These are phyloP conservation scores for Crossocerus cetratus DNA, from an alignment of 2,888 invertebrate species.

Conservation along the genomic window DNA sequence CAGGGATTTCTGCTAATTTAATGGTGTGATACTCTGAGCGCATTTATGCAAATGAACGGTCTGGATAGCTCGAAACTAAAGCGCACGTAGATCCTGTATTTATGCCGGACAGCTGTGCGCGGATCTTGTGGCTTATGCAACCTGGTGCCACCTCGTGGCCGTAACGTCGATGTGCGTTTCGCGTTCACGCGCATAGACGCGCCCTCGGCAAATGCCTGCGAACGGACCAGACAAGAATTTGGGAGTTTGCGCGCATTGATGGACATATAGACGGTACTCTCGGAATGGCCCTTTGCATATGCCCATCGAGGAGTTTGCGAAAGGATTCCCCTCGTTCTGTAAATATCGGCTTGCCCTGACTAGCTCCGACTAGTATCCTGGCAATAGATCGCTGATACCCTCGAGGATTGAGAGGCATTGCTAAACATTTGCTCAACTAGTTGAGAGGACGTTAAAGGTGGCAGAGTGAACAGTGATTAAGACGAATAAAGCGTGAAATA, in stretches of 20 bases:
- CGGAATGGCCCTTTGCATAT: background rate
- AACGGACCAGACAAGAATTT: constrained; percentile 28
- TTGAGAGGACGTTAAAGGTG: no score
- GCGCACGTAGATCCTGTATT: constrained; percentile 24
- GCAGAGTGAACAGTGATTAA: no score
- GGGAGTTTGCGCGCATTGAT: constrained; percentile 42
- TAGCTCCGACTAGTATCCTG: no score
- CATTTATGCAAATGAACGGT: constrained; percentile 25
- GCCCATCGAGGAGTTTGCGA: constrained; percentile 13
- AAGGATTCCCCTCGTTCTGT: constrained; percentile 14
- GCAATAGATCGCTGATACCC: no score
- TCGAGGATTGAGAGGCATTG: no score
- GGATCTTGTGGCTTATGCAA: constrained; percentile 32
- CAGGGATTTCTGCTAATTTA: constrained; percentile 23
- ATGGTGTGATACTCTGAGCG: constrained; percentile 6
- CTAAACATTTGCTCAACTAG: no score
- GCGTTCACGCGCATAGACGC: constrained; percentile 21
- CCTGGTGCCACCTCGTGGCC: constrained; percentile 9
- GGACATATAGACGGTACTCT: constrained; percentile 22
- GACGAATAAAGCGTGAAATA: background rate
- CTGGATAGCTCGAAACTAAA: constrained; percentile 16
- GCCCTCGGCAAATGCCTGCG: constrained; percentile 34
- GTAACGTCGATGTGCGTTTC: constrained; percentile 38
- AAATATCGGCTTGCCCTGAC: constrained; percentile 23
- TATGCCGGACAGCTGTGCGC: constrained; percentile 36